Evolutionary conservation across 2,113 vertebrate species (phyloP).

Genomic region (Ptilonorhynchus violaceus): DNA sequence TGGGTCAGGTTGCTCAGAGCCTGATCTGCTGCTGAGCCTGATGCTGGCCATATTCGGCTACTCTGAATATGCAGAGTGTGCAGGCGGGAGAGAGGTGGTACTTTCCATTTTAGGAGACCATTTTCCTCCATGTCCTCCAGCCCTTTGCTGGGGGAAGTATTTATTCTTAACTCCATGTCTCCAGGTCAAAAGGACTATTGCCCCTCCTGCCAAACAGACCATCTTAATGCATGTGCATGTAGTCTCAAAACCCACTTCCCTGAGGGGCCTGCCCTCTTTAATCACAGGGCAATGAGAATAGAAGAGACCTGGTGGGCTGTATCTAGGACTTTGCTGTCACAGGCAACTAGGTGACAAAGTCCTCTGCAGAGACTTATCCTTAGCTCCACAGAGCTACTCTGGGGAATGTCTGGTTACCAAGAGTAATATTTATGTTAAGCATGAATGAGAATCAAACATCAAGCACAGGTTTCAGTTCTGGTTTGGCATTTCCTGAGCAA

Average conservation of each 20-base stretch:
- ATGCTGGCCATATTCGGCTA: not conserved
- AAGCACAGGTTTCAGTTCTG: not conserved
- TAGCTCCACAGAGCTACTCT: not conserved
- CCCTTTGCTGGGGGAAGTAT: not conserved
- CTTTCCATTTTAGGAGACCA: not conserved
- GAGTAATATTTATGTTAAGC: not conserved
- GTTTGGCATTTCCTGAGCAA: not conserved
- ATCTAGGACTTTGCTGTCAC: not conserved
- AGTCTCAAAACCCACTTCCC: not conserved
- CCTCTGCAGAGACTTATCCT: not conserved
- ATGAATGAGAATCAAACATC: not conserved
- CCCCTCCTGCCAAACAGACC: not conserved
- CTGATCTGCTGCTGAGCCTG: not conserved
- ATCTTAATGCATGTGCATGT: not conserved
- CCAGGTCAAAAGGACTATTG: not conserved
- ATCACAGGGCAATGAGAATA: fast-evolving
- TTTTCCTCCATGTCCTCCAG: not conserved
- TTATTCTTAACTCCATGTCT: not conserved
- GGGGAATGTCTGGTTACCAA: not conserved
- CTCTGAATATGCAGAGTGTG: too few relatives aligned
- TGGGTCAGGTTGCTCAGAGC: not conserved
- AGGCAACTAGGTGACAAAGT: not conserved
- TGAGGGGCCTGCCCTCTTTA: not conserved
- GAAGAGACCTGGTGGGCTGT: not conserved
- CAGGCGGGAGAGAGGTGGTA: not conserved